Evolutionary conservation across 2,888 invertebrate genomes (phyloP), one percentile per base, ranked within the genome.

Genomic region (Clistopyga incitator): DNA sequence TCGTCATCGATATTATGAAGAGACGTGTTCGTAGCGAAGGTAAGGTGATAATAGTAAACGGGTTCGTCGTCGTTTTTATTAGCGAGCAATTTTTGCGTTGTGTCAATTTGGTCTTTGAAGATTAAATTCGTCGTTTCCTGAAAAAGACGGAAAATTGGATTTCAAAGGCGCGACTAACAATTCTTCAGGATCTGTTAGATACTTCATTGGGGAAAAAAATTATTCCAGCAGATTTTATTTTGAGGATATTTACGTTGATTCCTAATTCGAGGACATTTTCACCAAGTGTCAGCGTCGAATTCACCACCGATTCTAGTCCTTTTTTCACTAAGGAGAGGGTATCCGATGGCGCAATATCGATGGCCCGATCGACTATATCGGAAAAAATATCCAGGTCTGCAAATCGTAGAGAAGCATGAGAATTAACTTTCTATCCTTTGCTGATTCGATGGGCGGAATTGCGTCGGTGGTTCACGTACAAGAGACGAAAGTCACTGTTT

Each of bases 21-120:
- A 42, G 64, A 65, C 23, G 23, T 50, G 25, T 76, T 45, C 3
- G 64, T 64, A 11, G 50, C 8, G 25, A 78, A 89, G 6, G 86
- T 77, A 3, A 87, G 70, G 29, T 78, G 78, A 56, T 90, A 90
- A 72, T 89, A 89, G 68, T 87, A 90, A 23, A 88, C 67, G 0
- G 86, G 83, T 3, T 56, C 29, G 3, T 77, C 78, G 11, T 72
- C 81, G 10, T 64, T 72, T 18, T 20, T 25, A 47, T 13, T n/a
- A 6, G 52, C 18, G 29, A 90, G 15, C 6, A 88, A 18, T 34
- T 68, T 79, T 71, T 89, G 89, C 18, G 86, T 88, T 0, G 81
- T 45, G 76, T 90, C 89, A 2, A 89, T 86, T 6, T 86, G 86
- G 6, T 78, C 81, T 0, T 64, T 50, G 50, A 88, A 87, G 0